Conservation (phyloP, 2,888 invertebrate genomes). For the Neuroscelio doddi region DNA sequence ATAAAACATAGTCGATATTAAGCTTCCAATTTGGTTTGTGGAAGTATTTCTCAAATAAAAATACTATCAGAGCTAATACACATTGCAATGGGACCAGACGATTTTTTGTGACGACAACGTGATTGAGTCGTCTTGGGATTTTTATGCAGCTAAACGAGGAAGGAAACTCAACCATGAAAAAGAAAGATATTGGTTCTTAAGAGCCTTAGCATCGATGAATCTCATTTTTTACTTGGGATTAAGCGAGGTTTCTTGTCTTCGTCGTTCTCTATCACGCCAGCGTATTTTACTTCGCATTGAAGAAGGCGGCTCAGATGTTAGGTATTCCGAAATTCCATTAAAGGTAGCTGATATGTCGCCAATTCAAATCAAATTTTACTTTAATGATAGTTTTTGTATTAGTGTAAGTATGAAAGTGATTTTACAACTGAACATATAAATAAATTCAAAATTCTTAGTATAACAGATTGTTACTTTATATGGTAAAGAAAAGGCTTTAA, state of each 20-base stretch:
- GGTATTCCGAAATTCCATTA: conserved; percentile 34
- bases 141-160: conserved; percentile 34
- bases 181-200: conserved; percentile 41
- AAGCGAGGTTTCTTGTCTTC: conserved; percentile 29
- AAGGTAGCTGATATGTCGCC: conserved; percentile 12
- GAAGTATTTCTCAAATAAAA: too few species aligned
- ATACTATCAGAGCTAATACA: too few species aligned
- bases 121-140: conserved; percentile 13
- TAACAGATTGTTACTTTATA: too few species aligned
- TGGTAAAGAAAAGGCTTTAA: too few species aligned
- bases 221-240: conserved; percentile 40
- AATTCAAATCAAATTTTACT: conserved; percentile 5
- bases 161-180: conserved; percentile 16
- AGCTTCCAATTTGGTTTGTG: too few species aligned
- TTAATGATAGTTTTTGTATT: conserved; percentile 18
- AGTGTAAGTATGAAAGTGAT: background rate
- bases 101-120: background rate
- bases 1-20: too few species aligned
- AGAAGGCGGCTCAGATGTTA: conserved; percentile 33
- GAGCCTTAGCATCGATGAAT: conserved; percentile 27
- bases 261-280: conserved; percentile 14
- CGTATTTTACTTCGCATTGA: conserved; percentile 29
- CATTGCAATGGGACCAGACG: background rate
- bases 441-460: background rate
- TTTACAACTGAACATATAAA: too few species aligned